Percentiles rank a stretch among this genome's conserved stretches.
phyloP scores from a whole-genome alignment of 2,113 vertebrate genomes.

The Gadus chalcogrammus region DNA sequence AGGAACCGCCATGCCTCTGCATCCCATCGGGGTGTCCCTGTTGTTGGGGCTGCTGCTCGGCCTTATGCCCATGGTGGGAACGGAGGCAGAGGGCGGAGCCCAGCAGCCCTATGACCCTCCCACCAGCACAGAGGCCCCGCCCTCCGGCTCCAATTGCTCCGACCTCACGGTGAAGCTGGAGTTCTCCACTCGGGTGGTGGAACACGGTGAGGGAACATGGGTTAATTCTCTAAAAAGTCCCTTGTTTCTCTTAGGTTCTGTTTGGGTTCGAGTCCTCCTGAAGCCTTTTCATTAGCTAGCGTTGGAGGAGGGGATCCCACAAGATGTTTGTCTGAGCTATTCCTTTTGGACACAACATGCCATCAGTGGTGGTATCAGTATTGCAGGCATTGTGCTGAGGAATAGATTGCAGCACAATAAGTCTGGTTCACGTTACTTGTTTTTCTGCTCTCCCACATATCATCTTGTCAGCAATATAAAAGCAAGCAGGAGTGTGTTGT shows the following conservation, averaged over 20 bases:
- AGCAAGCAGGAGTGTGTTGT: neutral
- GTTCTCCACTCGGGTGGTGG: conserved; percentile 88
- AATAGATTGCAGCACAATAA: no score
- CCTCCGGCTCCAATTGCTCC: conserved; percentile 81
- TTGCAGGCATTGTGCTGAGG: no score
- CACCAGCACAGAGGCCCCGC: conserved; percentile 39
- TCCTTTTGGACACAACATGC: no score
- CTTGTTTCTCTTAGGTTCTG: no score
- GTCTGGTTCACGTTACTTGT: neutral
- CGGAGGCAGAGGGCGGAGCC: conserved; percentile 61
- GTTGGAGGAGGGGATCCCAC: no score
- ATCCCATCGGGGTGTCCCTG: conserved; percentile 74
- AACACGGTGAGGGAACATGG: conserved; percentile 80
- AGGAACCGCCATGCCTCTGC: conserved; percentile 44
- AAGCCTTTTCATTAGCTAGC: no score
- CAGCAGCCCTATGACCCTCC: conserved; percentile 33
- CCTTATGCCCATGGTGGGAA: conserved; percentile 77
- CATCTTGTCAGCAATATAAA: neutral
- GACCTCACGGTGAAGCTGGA: conserved; percentile 85
- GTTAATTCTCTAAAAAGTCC: no score
- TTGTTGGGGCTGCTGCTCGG: conserved; percentile 78
- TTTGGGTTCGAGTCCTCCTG: no score
- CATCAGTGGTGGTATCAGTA: no score
- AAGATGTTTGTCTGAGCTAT: no score
- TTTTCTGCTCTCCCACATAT: neutral